Base-by-base conservation (phyloP, 2,113 vertebrate species). In the Phodopus roborovskii region DNA sequence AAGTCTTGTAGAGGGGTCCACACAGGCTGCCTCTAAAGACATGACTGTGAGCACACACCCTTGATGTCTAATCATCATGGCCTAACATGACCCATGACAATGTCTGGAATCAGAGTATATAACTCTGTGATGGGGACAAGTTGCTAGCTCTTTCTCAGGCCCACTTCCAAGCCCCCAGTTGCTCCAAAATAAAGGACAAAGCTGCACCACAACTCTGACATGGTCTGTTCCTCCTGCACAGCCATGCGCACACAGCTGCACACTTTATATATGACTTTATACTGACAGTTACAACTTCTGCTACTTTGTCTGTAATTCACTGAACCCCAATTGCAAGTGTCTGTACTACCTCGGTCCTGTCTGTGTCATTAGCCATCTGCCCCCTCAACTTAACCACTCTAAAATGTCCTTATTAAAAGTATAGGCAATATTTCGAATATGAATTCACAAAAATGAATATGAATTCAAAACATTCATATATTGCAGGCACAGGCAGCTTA, bases 81-180 rank as follows among this genome's bases (percentile, higher is more conserved):
- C n/a, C 75, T 45, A 83, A 45, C 3, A 68, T 2, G 13, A 75
- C 53, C 90, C 91, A 78, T 93, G 79, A 92, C 75, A 93, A 90
- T 77, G 90, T 93, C n/a, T 58, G 11, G 36, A 94, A 4, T 94
- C 95, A 94, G 78, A 90, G 64, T 88, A 58, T 92, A 88, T 16
- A 95, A 1, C 48, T 95, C 83, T 88, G 89, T 42, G 42, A 92
- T 83, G 74, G n/a, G 0, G 11, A 93, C 48, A 88, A 45, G n/a
- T 56, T 75, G 90, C 68, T 87, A 87, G 16, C 15, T 79, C 85
- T 92, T 88, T 96, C 92, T 74, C 85, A 95, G 79, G 87, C 90
- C 83, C 79, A 88, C 28, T 28, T 91, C 45, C 70, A 74, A 82
- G 28, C 12, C 24, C 58, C 60, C 50, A 56, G 78, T 53, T 89